Evolutionary conservation across 2,888 invertebrate species (phyloP), one percentile per base, ranked within the genome.

Genomic region (Fragum fragum): DNA sequence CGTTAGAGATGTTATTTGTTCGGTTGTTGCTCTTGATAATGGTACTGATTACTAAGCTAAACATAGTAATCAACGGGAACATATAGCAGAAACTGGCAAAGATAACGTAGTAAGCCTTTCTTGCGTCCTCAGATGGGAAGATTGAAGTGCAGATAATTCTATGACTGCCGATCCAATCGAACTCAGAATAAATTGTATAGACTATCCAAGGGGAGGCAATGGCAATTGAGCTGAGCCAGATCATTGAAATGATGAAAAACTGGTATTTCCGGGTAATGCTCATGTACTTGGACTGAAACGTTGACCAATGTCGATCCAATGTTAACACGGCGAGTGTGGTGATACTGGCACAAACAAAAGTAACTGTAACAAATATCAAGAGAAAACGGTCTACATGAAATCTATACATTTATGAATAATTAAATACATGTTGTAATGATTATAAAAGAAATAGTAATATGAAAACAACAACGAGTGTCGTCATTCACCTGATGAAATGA

Each of bases 21-120:
- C 36, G 23, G 9, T 36, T 63, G 32, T 63, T 32, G 63, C 63
- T 63, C 36, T 63, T 63, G 32, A 76, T 76, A 52, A 86, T 59
- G 1, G 86, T 86, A 2, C 81, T 72, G 1, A 87, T 74, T 16
- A 87, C 47, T 7, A 88, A 73, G 7, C 76, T 72, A 55, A 87
- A 88, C 89, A 89, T 89, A 5, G 83, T 47, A 11, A 81, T 21
- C n/a, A 88, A n/a, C 0, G 89, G 89, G 9, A 88, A 23, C 7
- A 85, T 63, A 47, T 85, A 89, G 16, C 87, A 83, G 5, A 87
- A 11, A 16, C 75, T 28, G 28, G 78, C 80, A 39, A 87, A 88
- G 2, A 81, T 66, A 26, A 82, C 79, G 28, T 83, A 83, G 55
- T 89, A 89, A 1, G 72, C 61, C 61, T 75, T 73, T 28, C 87